These are phyloP conservation scores for Ochropacha duplaris DNA, from an alignment of 2,888 invertebrate genomes.

Conservation along the genomic window DNA sequence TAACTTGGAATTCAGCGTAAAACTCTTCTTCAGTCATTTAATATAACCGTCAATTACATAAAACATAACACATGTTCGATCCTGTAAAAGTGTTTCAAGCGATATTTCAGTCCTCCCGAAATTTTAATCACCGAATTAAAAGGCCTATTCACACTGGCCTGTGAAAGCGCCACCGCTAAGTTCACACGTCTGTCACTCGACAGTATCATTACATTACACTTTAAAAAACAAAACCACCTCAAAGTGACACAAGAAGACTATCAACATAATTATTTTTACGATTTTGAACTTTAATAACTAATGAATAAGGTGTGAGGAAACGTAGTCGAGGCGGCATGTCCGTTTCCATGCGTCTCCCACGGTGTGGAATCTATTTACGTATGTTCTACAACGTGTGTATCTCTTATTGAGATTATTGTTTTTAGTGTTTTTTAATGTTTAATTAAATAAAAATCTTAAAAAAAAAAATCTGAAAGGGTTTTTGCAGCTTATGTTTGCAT, in stretches of 20 bases:
- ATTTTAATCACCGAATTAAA: slow-evolving; percentile 46
- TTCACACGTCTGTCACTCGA: slow-evolving; percentile 76
- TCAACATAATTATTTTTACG: slow-evolving; percentile 7
- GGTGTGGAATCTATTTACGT: slow-evolving; percentile 56
- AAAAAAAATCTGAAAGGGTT: too few species aligned
- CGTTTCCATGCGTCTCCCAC: slow-evolving; percentile 54
- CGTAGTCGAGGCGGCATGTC: slow-evolving; percentile 7
- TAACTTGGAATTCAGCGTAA: neutral
- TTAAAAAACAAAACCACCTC: slow-evolving; percentile 61
- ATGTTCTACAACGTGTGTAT: slow-evolving; percentile 29
- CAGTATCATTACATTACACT: slow-evolving; percentile 44
- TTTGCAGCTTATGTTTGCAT: too few species aligned
- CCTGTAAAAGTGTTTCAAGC: slow-evolving; percentile 28
- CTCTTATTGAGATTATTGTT: slow-evolving; percentile 9
- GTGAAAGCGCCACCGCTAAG: slow-evolving; percentile 62
- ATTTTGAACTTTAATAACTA: slow-evolving; percentile 30
- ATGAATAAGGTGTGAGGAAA: slow-evolving; percentile 25
- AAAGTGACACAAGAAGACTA: slow-evolving; percentile 33
- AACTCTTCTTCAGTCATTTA: neutral
- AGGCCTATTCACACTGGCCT: slow-evolving; percentile 47
- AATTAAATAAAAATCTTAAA: neutral
- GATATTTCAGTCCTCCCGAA: slow-evolving; percentile 35
- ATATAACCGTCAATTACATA: neutral
- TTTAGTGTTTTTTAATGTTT: neutral
- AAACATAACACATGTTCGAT: slow-evolving; percentile 1